Base-by-base conservation (phyloP, 2,888 invertebrate species). In the Bembecia ichneumoniformis region DNA sequence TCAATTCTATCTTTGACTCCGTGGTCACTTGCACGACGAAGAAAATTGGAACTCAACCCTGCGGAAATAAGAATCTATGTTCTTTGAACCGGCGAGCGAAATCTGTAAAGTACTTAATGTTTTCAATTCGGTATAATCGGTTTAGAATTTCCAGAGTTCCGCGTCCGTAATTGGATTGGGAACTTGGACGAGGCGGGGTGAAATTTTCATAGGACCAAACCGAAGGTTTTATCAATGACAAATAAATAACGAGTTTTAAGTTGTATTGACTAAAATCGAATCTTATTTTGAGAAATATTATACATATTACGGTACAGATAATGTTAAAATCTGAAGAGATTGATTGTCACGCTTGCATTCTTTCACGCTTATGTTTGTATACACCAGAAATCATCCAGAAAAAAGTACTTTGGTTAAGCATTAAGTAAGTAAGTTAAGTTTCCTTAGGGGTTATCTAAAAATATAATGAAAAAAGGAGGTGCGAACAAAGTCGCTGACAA, bases 41-140 rank as follows among this genome's bases (percentile, higher is more conserved):
- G 56, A 53, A 67, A 73, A 73, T 71, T 70, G 57, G 66, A 60
- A 66, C 71, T 64, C 65, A 68, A 56, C 43, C 35, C 55, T 50
- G 50, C 52, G 51, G 60, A 49, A 58, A 68, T 78, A 82, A 73
- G 73, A 81, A 70, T 63, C 66, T 62, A 63, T 75, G 68, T 79
- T 55, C 66, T 56, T 54, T 60, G 64, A 49, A 56, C 51, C 60
- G 56, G 56, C 58, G 63, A 52, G 59, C 59, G 59, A 72, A 80
- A 80, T 81, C 74, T 76, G 72, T 77, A 70, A 76, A 81, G 82
- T 86, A 81, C 84, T 83, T 86, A 84, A 84, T 84, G 84, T 84
- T 84, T 86, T 86, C 84, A 84, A 86, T 86, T 86, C 81, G 73
- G 82, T 80, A 82, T 86, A 86, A 86, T 86, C 86, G 86, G 84